phyloP scores from a whole-genome alignment of 2,888 invertebrate genomes.

The Miltochrista miniata region DNA sequence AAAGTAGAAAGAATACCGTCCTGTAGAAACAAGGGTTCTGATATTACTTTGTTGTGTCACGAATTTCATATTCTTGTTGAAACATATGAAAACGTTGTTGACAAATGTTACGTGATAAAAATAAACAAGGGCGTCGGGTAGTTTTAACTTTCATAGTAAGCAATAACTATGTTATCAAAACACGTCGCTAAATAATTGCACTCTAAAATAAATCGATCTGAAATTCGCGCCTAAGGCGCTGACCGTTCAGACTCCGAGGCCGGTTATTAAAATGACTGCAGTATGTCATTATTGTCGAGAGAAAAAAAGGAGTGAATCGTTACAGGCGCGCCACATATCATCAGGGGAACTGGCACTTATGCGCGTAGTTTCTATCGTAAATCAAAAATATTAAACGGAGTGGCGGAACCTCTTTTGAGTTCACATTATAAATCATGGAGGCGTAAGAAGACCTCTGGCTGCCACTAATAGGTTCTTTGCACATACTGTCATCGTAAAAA shows the following conservation, averaged over 20 bases:
- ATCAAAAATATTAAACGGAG: conserved; percentile 83
- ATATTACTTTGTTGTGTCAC: neutral
- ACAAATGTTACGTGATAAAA: no score
- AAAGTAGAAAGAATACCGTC: conserved; percentile 23
- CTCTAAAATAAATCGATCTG: conserved; percentile 67
- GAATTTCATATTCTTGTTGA: neutral
- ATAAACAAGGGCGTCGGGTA: no score
- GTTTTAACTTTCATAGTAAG: no score
- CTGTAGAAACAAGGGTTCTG: conserved; percentile 10
- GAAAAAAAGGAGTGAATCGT: conserved; percentile 75
- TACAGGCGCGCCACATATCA: conserved; percentile 79
- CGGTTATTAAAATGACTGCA: conserved; percentile 76
- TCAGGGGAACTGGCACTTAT: conserved; percentile 77
- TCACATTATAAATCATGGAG: conserved; percentile 80
- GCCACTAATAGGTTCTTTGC: conserved; percentile 75
- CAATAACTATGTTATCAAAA: conserved; percentile 48
- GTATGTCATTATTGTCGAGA: conserved; percentile 78
- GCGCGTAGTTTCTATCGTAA: conserved; percentile 81
- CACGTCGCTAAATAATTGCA: conserved; percentile 55
- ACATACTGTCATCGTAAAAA: conserved; percentile 69
- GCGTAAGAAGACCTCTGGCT: conserved; percentile 71
- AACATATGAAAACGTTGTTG: neutral
- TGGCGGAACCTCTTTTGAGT: conserved; percentile 82
- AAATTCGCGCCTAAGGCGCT: conserved; percentile 66
- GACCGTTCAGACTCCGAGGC: conserved; percentile 52